Conservation (phyloP, 2,797 vertebrate species). For the Threskiornis aethiopicus region DNA sequence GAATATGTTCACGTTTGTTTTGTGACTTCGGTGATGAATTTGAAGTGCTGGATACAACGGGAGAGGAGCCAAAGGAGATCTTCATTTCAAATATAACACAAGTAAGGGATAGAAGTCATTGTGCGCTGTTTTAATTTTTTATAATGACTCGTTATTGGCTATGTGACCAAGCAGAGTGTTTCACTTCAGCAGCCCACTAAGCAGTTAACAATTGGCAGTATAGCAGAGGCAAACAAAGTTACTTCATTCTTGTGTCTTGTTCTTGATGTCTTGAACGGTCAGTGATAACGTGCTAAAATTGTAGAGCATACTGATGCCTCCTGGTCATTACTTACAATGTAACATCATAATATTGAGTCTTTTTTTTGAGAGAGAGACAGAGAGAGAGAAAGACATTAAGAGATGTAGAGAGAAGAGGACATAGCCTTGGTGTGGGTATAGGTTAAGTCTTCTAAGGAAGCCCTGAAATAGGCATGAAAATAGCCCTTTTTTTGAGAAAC, state of each 20-base stretch:
- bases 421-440: neutral
- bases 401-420: neutral
- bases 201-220: neutral
- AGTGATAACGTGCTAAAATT: neutral
- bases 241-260: neutral
- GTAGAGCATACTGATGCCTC: neutral
- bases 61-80: conserved; percentile 95
- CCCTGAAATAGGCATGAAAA: neutral
- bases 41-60: conserved; percentile 93
- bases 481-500: neutral
- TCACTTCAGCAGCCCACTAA: neutral
- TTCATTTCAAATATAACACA: conserved; percentile 96
- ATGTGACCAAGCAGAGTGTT: neutral
- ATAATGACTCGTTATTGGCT: neutral
- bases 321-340: neutral
- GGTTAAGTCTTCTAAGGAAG: neutral
- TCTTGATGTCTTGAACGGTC: no score
- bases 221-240: neutral
- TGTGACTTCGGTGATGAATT: conserved; percentile 97
- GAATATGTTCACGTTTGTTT: conserved; percentile 92
- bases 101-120: conserved; percentile 70
- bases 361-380: no score
- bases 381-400: neutral
- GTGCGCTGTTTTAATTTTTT: neutral
- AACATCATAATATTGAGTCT: neutral